Evolutionary conservation across 1,140 invertebrate genomes (phyloP).

Genomic region (Heliothis subflexa): DNA sequence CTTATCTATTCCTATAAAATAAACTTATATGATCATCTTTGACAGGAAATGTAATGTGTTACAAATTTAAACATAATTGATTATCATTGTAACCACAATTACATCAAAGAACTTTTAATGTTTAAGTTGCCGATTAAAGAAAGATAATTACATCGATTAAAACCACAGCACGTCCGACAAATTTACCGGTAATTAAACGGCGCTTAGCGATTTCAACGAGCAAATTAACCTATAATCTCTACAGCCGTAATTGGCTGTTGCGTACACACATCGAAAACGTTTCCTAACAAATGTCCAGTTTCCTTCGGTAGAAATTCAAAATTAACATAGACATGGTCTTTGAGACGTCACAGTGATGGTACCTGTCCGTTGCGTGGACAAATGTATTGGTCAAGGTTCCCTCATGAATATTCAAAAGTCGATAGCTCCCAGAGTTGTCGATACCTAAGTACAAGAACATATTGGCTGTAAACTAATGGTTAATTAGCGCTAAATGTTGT

Average conservation of each 20-base stretch:
- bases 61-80: too few species aligned
- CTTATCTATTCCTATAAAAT: too few species aligned
- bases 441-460: slow-evolving; percentile 16
- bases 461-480: slow-evolving; percentile 32
- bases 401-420: slow-evolving; percentile 66
- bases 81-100: not conserved
- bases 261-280: slow-evolving; percentile 30
- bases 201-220: slow-evolving; percentile 38
- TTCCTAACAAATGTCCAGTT: slow-evolving; percentile 51
- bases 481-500: slow-evolving; percentile 26
- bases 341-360: slow-evolving; percentile 52
- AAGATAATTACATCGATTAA: slow-evolving; percentile 20
- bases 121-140: not conserved
- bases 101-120: not conserved
- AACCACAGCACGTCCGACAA: slow-evolving; percentile 13
- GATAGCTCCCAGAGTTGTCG: slow-evolving; percentile 39
- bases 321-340: slow-evolving; percentile 60
- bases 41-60: too few species aligned
- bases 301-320: slow-evolving; percentile 61
- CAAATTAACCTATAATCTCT: slow-evolving; percentile 31
- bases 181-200: slow-evolving; percentile 43
- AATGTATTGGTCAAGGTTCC: slow-evolving; percentile 67
- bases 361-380: slow-evolving; percentile 15
- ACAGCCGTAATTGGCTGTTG: slow-evolving; percentile 36
- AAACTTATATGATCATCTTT: too few species aligned